Conservation (phyloP, 2,113 vertebrate species). For the Jacana jacana region DNA sequence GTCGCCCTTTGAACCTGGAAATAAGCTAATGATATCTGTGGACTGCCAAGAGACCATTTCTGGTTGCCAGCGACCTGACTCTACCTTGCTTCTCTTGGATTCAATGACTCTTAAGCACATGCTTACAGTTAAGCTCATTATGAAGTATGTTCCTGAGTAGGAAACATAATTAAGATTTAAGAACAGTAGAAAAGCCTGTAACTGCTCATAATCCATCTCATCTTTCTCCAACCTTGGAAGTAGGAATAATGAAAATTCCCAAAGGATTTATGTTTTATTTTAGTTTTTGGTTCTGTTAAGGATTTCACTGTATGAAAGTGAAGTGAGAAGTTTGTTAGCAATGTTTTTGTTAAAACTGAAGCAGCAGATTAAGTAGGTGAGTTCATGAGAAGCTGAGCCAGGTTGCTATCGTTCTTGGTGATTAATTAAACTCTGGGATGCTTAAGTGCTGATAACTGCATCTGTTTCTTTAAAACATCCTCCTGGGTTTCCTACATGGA, state of each 20-base stretch:
- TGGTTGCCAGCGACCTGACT: background rate
- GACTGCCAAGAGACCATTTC: background rate
- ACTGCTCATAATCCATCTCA: background rate
- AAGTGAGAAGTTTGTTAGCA: background rate
- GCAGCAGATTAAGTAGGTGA: background rate
- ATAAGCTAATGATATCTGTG: background rate
- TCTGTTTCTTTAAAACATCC: background rate
- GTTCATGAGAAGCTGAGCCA: background rate
- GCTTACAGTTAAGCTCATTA: slow-evolving; percentile 8
- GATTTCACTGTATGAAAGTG: background rate
- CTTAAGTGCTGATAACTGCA: background rate
- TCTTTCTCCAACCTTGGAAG: background rate
- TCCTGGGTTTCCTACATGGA: background rate
- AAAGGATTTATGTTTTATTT: background rate
- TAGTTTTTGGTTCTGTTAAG: background rate
- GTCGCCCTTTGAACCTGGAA: background rate
- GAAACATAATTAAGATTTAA: slow-evolving; percentile 8
- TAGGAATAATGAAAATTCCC: background rate
- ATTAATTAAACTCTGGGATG: background rate
- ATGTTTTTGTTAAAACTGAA: background rate
- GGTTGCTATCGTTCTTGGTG: background rate
- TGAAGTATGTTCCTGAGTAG: background rate
- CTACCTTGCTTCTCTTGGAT: background rate
- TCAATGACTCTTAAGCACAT: background rate
- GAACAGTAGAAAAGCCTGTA: background rate